Base-by-base conservation (phyloP, 1,140 invertebrate genomes). In the Hermatobates lingyangjiaoensis region DNA sequence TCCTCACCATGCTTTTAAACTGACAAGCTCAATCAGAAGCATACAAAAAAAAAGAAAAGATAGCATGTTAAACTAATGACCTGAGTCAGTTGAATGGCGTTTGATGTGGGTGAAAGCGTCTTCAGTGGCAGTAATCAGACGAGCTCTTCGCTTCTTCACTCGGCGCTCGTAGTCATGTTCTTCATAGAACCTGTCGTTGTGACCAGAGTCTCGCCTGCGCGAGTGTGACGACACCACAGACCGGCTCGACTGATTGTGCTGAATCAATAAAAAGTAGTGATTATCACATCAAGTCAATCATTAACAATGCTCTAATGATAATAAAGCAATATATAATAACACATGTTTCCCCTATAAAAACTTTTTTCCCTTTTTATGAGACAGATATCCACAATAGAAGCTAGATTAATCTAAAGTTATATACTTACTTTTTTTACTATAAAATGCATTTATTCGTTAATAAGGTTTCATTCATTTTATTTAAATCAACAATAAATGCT, bases 41-140 rank as follows among this genome's bases (percentile, higher is more conserved):
- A n/a, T n/a, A n/a, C n/a, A n/a, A n/a, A n/a, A n/a, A n/a, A n/a
- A n/a, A n/a, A n/a, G n/a, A n/a, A n/a, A n/a, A n/a, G n/a, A n/a
- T n/a, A n/a, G n/a, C n/a, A n/a, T n/a, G n/a, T n/a, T n/a, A n/a
- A n/a, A n/a, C n/a, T n/a, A n/a, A n/a, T n/a, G 48, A 59, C 68
- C 67, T 34, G 74, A 68, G 52, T 79, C 77, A 52, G 81, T 75
- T 54, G 84, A 74, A 30, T 85, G 70, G 20, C 83, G 68, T 72
- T 83, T 89, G 54, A 98, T 92, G 62, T 97, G 91, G 5, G 90
- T 90, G 64, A 98, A 98, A 0, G 93, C 91, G 64, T 98, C 93
- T 67, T 98, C 94, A 2, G 91, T 83, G 1, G 92, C 90, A 7
- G 86, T 86, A 15, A 95, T 76, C 1, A 98, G 69, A 20, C 93